phyloP scores from a whole-genome alignment of 1,140 invertebrate genomes.

The Xylocopa sonorina region DNA sequence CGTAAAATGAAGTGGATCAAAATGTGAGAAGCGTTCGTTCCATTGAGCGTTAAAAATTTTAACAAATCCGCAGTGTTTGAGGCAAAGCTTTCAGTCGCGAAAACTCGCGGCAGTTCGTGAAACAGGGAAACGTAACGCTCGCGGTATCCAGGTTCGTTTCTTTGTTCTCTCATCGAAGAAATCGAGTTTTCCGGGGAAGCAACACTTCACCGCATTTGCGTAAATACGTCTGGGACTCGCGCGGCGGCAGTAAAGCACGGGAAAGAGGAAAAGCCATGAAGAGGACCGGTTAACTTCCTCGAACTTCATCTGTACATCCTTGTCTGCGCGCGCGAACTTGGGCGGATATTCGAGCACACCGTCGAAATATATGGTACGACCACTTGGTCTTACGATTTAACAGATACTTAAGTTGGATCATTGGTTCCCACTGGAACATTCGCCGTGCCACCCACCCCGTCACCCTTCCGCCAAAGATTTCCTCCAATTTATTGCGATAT shows the following conservation, averaged over 20 bases:
- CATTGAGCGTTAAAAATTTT: too few relatives aligned
- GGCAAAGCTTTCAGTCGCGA: background rate
- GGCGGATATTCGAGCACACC: constrained; percentile 7
- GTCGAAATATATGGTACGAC: constrained; percentile 18
- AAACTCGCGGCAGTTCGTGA: background rate
- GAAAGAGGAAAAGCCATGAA: constrained; percentile 20
- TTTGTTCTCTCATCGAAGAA: background rate
- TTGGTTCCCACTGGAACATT: constrained; percentile 15
- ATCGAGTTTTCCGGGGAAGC: background rate
- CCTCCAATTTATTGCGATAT: constrained; percentile 4
- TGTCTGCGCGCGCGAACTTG: constrained; percentile 33
- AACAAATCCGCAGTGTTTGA: too few relatives aligned
- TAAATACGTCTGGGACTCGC: constrained; percentile 9
- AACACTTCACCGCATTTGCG: constrained; percentile 30
- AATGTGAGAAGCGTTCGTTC: too few relatives aligned
- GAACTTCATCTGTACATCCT: constrained; percentile 44
- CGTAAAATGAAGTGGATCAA: too few relatives aligned
- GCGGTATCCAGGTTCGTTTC: background rate
- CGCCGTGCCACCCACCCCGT: too few relatives aligned
- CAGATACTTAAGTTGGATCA: constrained; percentile 23
- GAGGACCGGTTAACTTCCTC: constrained; percentile 39
- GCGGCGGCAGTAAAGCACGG: background rate
- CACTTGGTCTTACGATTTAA: background rate
- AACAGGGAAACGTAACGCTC: background rate
- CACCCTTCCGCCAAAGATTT: background rate